Percentiles rank a stretch among this genome's conserved stretches.
Conservation (phyloP, 1,140 invertebrate genomes). For the Schmidtea mediterranea region DNA sequence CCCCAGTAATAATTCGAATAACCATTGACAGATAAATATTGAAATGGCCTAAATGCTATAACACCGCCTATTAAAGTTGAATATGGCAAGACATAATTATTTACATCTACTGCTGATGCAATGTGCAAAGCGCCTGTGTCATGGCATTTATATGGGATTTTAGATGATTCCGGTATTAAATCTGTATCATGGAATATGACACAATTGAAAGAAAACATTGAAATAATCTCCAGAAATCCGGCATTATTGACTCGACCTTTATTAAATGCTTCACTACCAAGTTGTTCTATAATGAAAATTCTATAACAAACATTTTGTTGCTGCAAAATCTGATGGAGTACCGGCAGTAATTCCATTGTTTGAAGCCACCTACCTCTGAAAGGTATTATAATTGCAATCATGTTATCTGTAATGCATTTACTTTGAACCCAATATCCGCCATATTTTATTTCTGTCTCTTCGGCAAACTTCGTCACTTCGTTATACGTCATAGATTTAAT, state of each 20-base stretch:
- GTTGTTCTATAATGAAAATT: conserved; percentile 36
- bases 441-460: too few species aligned
- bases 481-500: too few species aligned
- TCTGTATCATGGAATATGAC: conserved; percentile 83
- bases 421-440: too few species aligned
- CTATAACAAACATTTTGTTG: conserved; percentile 55
- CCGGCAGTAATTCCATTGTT: conserved; percentile 45
- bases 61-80: conserved; percentile 51
- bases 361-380: conserved; percentile 52
- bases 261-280: conserved; percentile 45
- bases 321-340: conserved; percentile 63
- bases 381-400: conserved; percentile 53
- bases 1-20: conserved; percentile 67
- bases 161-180: conserved; percentile 54
- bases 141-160: conserved; percentile 62
- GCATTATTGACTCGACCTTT: conserved; percentile 72
- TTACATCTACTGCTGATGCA: conserved; percentile 67
- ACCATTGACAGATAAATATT: conserved; percentile 48
- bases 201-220: conserved; percentile 45
- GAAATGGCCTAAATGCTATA: conserved; percentile 31
- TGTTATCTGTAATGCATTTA: not conserved
- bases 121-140: conserved; percentile 49
- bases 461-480: too few species aligned
- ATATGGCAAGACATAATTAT: conserved; percentile 66
- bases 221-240: conserved; percentile 43